Evolutionary conservation across 1,140 invertebrate species (phyloP).

Genomic region (Chionoecetes opilio): DNA sequence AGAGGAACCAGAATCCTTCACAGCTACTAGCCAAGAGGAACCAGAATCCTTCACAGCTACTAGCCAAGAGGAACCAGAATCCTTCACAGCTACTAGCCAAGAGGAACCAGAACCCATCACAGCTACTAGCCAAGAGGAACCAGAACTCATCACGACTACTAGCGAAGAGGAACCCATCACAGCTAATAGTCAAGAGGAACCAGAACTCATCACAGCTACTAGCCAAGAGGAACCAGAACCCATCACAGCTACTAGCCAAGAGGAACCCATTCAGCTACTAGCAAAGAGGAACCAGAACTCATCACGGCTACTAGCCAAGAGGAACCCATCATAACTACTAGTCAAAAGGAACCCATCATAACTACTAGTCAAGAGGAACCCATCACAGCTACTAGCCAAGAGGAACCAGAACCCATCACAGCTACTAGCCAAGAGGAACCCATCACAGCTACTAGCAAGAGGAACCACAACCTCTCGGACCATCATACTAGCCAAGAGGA

Average conservation of each 20-base stretch:
- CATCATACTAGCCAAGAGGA: too few species aligned
- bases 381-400: background rate
- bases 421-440: background rate
- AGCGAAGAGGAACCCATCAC: background rate
- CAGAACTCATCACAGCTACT: too few species aligned
- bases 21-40: background rate
- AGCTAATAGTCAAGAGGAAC: background rate
- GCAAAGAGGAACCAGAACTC: background rate
- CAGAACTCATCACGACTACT: background rate
- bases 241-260: too few species aligned
- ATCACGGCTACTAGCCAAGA: background rate
- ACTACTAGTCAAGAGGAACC: background rate
- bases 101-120: background rate
- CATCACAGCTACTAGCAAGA: background rate
- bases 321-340: too few species aligned
- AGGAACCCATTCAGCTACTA: too few species aligned
- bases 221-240: too few species aligned
- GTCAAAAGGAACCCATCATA: slow-evolving; percentile 3
- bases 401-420: background rate
- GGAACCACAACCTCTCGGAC: too few species aligned
- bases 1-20: background rate
- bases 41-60: background rate
- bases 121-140: background rate
- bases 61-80: background rate
- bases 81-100: too few species aligned